A percentile compares a stretch with the other conserved stretches of the same genome.
Evolutionary conservation across 2,113 vertebrate genomes (phyloP).

Genomic region (Aspiorhynchus laticeps): DNA sequence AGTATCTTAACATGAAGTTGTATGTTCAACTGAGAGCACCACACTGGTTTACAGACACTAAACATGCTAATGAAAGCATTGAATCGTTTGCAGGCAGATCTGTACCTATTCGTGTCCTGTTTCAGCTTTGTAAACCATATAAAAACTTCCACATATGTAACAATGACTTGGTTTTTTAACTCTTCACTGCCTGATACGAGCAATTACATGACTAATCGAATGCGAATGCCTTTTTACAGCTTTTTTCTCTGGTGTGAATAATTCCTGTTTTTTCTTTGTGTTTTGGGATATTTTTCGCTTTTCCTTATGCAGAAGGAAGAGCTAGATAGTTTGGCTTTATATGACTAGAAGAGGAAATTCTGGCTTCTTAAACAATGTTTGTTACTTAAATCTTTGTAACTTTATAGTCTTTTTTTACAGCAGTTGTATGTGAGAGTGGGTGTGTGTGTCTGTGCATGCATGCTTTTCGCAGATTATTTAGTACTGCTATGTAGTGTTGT

Average conservation of each 20-base stretch:
- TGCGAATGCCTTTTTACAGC: slow-evolving; percentile 38
- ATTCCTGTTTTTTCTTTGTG: slow-evolving; percentile 10
- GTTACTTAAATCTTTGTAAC: slow-evolving; percentile 54
- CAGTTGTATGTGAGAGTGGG: slow-evolving; percentile 3
- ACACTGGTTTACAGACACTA: slow-evolving; percentile 25
- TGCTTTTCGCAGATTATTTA: slow-evolving; percentile 31
- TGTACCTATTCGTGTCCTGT: slow-evolving; percentile 23
- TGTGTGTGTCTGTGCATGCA: slow-evolving; percentile 30
- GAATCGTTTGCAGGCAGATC: slow-evolving; percentile 4
- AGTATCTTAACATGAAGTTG: neutral
- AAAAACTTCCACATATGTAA: slow-evolving; percentile 1
- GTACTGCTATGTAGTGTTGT: slow-evolving; percentile 50
- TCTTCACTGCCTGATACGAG: slow-evolving; percentile 21
- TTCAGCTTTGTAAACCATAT: slow-evolving; percentile 11
- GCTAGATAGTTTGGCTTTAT: slow-evolving; percentile 26
- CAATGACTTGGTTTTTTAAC: neutral
- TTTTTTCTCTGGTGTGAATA: slow-evolving; percentile 31
- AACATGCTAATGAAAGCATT: neutral
- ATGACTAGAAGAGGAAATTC: slow-evolving; percentile 52
- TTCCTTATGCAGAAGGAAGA: slow-evolving; percentile 9
- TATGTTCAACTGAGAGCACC: neutral
- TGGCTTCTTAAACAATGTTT: slow-evolving; percentile 43
- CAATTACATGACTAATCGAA: slow-evolving; percentile 9
- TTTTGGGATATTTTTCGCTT: slow-evolving; percentile 20
- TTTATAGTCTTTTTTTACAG: slow-evolving; percentile 56